Percentiles rank a stretch among this genome's conserved stretches.
Conservation (phyloP, 2,113 vertebrate genomes). For the Istiophorus platypterus region DNA sequence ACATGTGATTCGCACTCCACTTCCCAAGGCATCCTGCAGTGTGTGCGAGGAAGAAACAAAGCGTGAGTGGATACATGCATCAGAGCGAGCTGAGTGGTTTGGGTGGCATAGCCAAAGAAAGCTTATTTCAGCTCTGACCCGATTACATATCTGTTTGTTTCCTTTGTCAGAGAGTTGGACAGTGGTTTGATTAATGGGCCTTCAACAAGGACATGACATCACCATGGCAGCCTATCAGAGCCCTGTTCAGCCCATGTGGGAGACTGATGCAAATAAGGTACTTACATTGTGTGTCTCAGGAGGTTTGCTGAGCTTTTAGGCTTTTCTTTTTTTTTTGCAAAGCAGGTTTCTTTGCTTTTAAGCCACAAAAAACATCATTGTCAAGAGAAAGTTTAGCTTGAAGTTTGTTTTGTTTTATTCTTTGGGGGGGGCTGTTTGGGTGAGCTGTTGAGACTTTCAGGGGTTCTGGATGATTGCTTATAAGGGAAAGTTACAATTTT, state of each 20-base stretch:
- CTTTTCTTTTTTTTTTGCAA: constrained; percentile 9
- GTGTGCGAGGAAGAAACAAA: constrained; percentile 16
- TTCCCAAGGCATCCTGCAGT: neutral
- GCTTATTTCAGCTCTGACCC: constrained; percentile 46
- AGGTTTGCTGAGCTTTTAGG: constrained; percentile 19
- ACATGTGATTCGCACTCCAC: constrained; percentile 48
- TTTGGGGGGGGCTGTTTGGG: neutral
- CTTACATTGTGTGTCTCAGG: constrained; percentile 16
- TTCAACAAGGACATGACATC: constrained; percentile 59
- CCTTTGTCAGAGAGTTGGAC: constrained; percentile 65
- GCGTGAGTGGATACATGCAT: constrained; percentile 31
- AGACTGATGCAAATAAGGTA: constrained; percentile 58
- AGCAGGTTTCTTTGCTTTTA: constrained; percentile 29
- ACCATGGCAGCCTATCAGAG: constrained; percentile 49
- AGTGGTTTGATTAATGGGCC: constrained; percentile 72
- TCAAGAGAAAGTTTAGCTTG: constrained; percentile 40
- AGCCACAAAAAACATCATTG: constrained; percentile 33
- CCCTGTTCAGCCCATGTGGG: constrained; percentile 43
- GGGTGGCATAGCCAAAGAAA: constrained; percentile 51
- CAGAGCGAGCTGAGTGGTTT: constrained; percentile 27
- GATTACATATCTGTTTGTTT: constrained; percentile 63
- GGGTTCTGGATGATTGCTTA: constrained; percentile 41
- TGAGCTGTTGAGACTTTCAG: constrained; percentile 12
- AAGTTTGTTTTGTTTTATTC: constrained; percentile 38
- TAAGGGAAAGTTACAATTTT: constrained; percentile 16